Conservation (phyloP, 23 tunicate genomes). For the Halocynthia roretzi region DNA sequence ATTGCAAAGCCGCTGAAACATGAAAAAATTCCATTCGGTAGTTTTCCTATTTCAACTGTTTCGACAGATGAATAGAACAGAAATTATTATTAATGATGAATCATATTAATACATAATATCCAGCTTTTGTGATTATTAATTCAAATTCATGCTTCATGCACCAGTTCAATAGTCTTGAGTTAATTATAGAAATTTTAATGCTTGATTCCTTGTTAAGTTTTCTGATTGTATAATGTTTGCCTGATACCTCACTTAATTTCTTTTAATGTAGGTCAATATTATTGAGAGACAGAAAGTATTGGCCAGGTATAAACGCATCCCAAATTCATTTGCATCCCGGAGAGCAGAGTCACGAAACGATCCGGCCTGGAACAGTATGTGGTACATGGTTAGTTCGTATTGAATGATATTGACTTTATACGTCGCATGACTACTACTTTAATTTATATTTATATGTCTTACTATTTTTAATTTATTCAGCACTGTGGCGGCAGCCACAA, state of each 20-base stretch:
- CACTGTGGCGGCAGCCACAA: conserved; percentile 55
- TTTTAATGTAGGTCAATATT: conserved; percentile 24
- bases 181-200: too few species aligned
- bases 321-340: background rate
- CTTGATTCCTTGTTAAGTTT: too few species aligned
- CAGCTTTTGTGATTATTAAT: too few species aligned
- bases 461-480: conserved; percentile 13
- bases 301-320: conserved; percentile 32
- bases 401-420: background rate
- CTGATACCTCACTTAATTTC: background rate
- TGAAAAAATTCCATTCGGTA: too few species aligned
- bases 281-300: conserved; percentile 42
- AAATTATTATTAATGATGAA: too few species aligned
- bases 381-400: conserved; percentile 66
- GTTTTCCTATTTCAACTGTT: too few species aligned
- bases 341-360: conserved; percentile 31
- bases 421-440: background rate
- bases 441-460: background rate
- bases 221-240: too few species aligned
- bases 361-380: conserved; percentile 84
- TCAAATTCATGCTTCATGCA: too few species aligned
- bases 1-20: too few species aligned
- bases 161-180: too few species aligned
- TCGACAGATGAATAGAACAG: too few species aligned
- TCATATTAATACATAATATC: too few species aligned